Evolutionary conservation across 2,888 invertebrate species (phyloP).

Genomic region (Synanthedon vespiformis): DNA sequence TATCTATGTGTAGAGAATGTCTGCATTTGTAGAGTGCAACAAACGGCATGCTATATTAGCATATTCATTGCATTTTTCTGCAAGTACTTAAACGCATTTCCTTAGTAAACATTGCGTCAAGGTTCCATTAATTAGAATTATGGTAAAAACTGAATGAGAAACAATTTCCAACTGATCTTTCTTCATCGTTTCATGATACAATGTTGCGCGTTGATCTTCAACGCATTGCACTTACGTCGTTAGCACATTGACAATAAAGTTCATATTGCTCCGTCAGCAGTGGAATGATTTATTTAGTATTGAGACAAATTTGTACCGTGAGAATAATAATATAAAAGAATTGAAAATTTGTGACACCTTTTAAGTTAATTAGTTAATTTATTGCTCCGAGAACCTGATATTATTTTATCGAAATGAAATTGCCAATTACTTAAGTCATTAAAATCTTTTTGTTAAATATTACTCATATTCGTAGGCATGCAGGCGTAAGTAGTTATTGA

Average conservation of each 20-base stretch:
- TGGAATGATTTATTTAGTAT: neutral
- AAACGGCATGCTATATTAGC: no score
- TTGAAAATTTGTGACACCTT: neutral
- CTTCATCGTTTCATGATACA: conserved; percentile 9
- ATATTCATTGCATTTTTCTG: no score
- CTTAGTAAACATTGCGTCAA: neutral
- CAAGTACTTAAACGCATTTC: neutral
- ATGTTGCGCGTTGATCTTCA: conserved; percentile 9
- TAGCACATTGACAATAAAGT: conserved; percentile 1
- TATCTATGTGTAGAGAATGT: no score
- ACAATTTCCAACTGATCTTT: conserved; percentile 13
- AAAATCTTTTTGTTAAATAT: no score
- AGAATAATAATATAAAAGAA: neutral
- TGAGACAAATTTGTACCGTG: neutral
- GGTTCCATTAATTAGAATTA: conserved; percentile 9
- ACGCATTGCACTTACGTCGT: no score
- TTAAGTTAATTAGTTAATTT: neutral
- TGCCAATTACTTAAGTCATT: no score
- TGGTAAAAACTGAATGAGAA: conserved; percentile 9
- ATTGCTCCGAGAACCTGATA: neutral
- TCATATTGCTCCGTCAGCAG: neutral
- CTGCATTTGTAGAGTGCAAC: no score
- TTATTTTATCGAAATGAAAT: no score
- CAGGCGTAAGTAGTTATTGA: no score
- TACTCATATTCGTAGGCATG: no score